These are phyloP conservation scores for Gonocerus acuteangulatus DNA, from an alignment of 2,888 invertebrate species.

Conservation along the genomic window DNA sequence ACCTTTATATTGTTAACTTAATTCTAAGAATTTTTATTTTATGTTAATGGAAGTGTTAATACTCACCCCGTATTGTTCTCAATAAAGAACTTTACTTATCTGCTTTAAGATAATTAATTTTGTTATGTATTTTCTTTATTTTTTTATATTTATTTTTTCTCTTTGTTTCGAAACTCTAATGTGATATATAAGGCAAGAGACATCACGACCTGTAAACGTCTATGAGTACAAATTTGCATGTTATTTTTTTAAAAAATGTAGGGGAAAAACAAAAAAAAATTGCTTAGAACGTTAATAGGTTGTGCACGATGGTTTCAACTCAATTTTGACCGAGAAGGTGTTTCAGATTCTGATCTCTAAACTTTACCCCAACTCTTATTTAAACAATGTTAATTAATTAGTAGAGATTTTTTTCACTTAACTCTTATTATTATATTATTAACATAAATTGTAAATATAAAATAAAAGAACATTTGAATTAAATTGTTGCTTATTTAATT, in stretches of 20 bases:
- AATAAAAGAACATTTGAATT: too few species aligned
- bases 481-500: too few species aligned
- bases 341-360: constrained; percentile 17
- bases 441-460: too few species aligned
- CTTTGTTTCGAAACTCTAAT: neutral
- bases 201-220: constrained; percentile 18
- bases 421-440: too few species aligned
- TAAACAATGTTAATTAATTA: too few species aligned
- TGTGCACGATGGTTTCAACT: constrained; percentile 11
- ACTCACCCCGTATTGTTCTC: constrained; percentile 12
- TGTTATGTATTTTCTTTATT: constrained; percentile 1
- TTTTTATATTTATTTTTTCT: neutral
- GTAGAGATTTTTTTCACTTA: too few species aligned
- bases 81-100: constrained; percentile 1
- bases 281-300: constrained; percentile 7
- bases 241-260: constrained; percentile 18
- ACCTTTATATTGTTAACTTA: constrained; percentile 13
- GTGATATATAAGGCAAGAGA: constrained; percentile 22
- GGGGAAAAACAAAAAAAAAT: constrained; percentile 2
- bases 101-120: constrained; percentile 14
- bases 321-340: neutral
- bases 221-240: constrained; percentile 16
- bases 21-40: constrained; percentile 20
- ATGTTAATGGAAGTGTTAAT: constrained; percentile 18
- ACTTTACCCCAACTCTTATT: too few species aligned